These are phyloP conservation scores for Telenomus remus DNA, from an alignment of 1,140 invertebrate species.

Conservation along the genomic window DNA sequence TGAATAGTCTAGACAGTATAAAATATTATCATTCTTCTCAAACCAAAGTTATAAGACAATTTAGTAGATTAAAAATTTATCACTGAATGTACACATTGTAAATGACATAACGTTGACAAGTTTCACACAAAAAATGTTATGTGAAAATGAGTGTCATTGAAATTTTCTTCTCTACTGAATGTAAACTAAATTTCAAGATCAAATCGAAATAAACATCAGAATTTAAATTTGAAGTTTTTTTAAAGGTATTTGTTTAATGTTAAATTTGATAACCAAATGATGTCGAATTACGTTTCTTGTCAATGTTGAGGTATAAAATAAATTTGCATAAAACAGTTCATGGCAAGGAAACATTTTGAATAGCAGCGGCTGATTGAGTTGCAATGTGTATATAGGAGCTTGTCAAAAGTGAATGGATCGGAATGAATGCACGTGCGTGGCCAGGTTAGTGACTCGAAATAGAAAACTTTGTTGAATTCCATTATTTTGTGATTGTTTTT, in stretches of 20 bases:
- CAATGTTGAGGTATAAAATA: slow-evolving; percentile 28
- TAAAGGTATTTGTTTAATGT: background rate
- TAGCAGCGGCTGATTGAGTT: slow-evolving; percentile 37
- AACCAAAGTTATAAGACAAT: too few relatives aligned
- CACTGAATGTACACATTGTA: too few relatives aligned
- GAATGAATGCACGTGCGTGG: slow-evolving; percentile 50
- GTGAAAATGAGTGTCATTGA: background rate
- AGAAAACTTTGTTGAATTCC: slow-evolving; percentile 47
- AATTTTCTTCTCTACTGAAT: background rate
- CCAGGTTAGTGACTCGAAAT: slow-evolving; percentile 41
- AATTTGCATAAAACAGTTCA: slow-evolving; percentile 47
- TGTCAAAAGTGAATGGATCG: slow-evolving; percentile 53
- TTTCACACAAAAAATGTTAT: too few relatives aligned
- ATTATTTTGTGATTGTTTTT: slow-evolving; percentile 31
- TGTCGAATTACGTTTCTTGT: slow-evolving; percentile 17
- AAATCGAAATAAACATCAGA: background rate
- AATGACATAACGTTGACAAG: too few relatives aligned
- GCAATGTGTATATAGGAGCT: slow-evolving; percentile 42
- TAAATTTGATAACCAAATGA: too few relatives aligned
- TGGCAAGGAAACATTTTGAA: slow-evolving; percentile 43
- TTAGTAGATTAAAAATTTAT: too few relatives aligned
- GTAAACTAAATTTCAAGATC: background rate
- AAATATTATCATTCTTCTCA: too few relatives aligned
- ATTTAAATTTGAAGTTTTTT: background rate
- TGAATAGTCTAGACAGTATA: too few relatives aligned